Conservation (phyloP, 2,888 invertebrate species). For the Unio delphinus region DNA sequence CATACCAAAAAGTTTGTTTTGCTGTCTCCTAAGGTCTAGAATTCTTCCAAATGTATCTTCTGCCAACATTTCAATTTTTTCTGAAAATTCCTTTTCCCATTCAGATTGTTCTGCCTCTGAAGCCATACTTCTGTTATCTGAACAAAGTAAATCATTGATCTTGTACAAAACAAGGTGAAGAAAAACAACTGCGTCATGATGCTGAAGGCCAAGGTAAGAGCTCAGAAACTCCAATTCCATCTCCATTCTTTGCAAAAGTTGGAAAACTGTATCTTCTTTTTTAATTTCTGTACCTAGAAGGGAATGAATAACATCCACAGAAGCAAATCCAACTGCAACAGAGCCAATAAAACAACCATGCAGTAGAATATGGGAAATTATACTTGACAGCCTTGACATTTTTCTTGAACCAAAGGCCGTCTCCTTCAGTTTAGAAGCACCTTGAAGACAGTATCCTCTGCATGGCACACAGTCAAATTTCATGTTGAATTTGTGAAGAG, state of each 20-base stretch:
- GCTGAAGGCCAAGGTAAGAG: constrained; percentile 3
- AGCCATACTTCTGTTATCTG: neutral
- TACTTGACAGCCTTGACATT: too few species aligned
- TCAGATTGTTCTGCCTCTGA: neutral
- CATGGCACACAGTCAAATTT: too few species aligned
- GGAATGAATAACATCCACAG: neutral
- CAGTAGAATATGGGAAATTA: neutral
- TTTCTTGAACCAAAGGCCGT: too few species aligned
- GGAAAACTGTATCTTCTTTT: too few species aligned
- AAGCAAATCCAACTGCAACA: neutral
- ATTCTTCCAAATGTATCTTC: constrained; percentile 9
- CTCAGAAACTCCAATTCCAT: constrained; percentile 2
- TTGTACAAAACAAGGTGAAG: constrained; percentile 9
- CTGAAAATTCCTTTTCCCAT: constrained; percentile 13
- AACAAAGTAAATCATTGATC: constrained; percentile 3
- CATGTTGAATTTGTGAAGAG: too few species aligned
- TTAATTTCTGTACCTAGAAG: neutral
- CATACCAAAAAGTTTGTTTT: neutral
- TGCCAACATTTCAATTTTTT: constrained; percentile 3
- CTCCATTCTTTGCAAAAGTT: neutral
- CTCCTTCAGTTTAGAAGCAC: too few species aligned
- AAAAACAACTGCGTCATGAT: constrained; percentile 4
- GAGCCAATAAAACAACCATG: neutral
- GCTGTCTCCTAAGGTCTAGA: neutral
- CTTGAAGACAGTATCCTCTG: too few species aligned